Evolutionary conservation across 2,888 invertebrate species (phyloP), one percentile per base, ranked within the genome.

Genomic region (Anorthoa munda): DNA sequence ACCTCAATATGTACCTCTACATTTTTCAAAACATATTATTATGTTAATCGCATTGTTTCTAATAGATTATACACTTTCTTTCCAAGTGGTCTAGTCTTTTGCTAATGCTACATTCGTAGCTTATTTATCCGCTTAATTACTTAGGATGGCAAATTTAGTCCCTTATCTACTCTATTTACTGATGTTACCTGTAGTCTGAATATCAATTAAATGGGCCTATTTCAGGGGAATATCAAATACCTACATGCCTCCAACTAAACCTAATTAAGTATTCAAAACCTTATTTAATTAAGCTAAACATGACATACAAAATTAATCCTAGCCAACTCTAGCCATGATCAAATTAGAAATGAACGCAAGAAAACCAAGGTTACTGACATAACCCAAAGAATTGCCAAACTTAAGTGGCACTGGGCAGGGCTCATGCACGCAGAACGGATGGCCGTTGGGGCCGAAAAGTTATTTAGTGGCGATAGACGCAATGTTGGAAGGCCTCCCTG

Each of bases 151-250:
- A 11, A 55, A 55, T 72, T 48, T 3, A 48, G 18, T 45, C 15
- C 48, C 26, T 39, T 9, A 39, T 9, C 39, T 39, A 39, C 4
- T 12, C 12, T 21, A 26, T 9, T 31, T 26, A 45, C n/a, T 50
- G 21, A 45, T 75, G 63, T n/a, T 63, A 55, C n/a, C 50, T 45
- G 15, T 58, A 15, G 21, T 56, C 39, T 56, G 56, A 58, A 65
- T 65, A 26, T 50, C 18, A 74, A 66, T 65, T 26, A 51, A 18
- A 65, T 50, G 15, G 2, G 3, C 0, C 12, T 50, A 45, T 45
- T 50, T 56, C 7, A 21, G 21, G 13, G 4, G 12, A 55, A 60
- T 48, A 64, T 50, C n/a, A 48, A 55, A 63, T 63, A 26, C 2
- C 75, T 48, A 21, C 4, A 73, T 48, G 17, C 26, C 17, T 56